These are phyloP conservation scores for Epinotia demarniana DNA, from an alignment of 2,888 invertebrate species.

Conservation along the genomic window DNA sequence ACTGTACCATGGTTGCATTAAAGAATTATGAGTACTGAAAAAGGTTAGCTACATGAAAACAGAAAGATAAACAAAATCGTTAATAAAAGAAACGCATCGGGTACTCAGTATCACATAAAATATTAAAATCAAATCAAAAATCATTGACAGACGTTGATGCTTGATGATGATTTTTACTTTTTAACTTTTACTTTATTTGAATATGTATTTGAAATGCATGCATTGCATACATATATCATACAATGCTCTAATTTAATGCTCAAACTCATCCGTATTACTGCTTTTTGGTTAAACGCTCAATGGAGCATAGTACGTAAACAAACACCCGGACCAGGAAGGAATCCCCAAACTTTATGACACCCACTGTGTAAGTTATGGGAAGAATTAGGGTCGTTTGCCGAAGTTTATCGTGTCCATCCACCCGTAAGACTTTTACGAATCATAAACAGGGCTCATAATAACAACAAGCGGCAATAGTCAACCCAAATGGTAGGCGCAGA, in stretches of 20 bases:
- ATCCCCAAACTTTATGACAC: slow-evolving; percentile 37
- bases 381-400: slow-evolving; percentile 35
- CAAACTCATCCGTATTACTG: slow-evolving; percentile 1
- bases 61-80: too few relatives aligned
- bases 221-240: too few relatives aligned
- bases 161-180: too few relatives aligned
- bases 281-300: slow-evolving; percentile 20
- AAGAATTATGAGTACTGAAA: too few relatives aligned
- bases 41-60: too few relatives aligned
- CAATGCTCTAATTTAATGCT: neutral
- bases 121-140: too few relatives aligned
- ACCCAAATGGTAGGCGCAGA: neutral
- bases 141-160: too few relatives aligned
- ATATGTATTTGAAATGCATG: too few relatives aligned
- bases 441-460: slow-evolving; percentile 24
- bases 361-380: slow-evolving; percentile 32
- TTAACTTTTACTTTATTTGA: too few relatives aligned
- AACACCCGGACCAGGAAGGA: slow-evolving; percentile 4
- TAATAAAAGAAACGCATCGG: too few relatives aligned
- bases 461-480: neutral
- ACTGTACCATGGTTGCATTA: too few relatives aligned
- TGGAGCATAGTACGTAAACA: slow-evolving; percentile 19
- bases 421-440: slow-evolving; percentile 40
- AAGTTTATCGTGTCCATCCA: slow-evolving; percentile 39
- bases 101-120: too few relatives aligned